Evolutionary conservation across 2,113 vertebrate genomes (phyloP).

Genomic region (Albula glossodonta): DNA sequence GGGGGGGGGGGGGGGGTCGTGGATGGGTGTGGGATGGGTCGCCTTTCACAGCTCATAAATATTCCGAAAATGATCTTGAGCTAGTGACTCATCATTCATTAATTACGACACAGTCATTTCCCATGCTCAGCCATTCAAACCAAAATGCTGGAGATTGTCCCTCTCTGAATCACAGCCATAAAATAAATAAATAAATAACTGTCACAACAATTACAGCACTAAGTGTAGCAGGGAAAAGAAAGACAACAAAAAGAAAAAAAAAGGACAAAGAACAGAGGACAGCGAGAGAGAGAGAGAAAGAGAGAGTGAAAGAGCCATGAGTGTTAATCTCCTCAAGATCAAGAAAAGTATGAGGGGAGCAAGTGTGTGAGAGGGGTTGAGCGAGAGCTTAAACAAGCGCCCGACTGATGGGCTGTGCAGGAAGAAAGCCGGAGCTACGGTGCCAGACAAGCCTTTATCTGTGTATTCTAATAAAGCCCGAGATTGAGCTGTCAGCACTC

Average conservation of each 20-base stretch:
- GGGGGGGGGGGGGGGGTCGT: too few relatives aligned
- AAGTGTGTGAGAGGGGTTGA: neutral
- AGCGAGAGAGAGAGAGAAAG: neutral
- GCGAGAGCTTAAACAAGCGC: neutral
- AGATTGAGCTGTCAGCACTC: slow-evolving; percentile 67
- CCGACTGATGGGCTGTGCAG: neutral
- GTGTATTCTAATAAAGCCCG: slow-evolving; percentile 61
- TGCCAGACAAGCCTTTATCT: slow-evolving; percentile 44
- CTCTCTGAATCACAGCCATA: neutral
- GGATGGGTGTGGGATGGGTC: too few relatives aligned
- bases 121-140: neutral
- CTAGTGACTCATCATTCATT: neutral
- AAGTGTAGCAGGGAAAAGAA: neutral
- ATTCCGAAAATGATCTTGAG: neutral
- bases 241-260: neutral
- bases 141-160: neutral
- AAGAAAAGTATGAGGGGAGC: neutral
- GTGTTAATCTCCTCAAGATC: neutral
- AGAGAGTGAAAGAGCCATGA: neutral
- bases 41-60: neutral
- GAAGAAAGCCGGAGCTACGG: neutral
- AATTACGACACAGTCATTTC: neutral
- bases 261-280: neutral
- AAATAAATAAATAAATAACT: too few relatives aligned
- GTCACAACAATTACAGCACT: too few relatives aligned